phyloP scores from a whole-genome alignment of 2,797 vertebrate species.

The Phrynocephalus guinanensis region DNA sequence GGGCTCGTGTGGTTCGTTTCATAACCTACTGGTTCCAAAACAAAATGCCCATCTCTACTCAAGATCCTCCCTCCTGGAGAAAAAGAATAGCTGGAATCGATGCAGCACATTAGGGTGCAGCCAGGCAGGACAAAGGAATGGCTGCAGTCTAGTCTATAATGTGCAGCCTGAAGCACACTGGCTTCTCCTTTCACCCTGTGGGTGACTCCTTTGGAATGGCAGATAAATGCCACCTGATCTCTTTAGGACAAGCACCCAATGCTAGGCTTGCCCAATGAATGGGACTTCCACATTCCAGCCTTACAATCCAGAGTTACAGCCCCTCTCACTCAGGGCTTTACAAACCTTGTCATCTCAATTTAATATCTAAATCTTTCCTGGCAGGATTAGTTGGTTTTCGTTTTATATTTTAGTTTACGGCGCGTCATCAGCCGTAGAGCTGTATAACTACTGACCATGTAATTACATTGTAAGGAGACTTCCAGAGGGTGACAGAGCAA shows the following conservation, averaged over 20 bases:
- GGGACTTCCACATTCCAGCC: neutral
- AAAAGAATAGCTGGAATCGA: too few species aligned
- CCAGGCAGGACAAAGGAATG: neutral
- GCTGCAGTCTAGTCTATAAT: neutral
- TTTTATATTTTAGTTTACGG: constrained; percentile 64
- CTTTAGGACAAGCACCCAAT: neutral
- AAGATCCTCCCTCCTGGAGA: too few species aligned
- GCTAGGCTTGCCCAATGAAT: neutral
- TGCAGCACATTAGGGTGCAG: too few species aligned
- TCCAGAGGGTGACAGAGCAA: constrained; percentile 67
- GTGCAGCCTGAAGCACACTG: neutral
- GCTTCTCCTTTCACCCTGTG: neutral
- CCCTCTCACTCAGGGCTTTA: constrained; percentile 18
- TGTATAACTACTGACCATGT: constrained; percentile 72
- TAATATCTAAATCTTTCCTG: constrained; percentile 44
- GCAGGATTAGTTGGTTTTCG: constrained; percentile 56
- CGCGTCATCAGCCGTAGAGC: constrained; percentile 47
- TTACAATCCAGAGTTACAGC: neutral
- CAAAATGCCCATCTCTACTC: too few species aligned
- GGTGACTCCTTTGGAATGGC: neutral
- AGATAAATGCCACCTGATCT: neutral
- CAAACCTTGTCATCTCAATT: constrained; percentile 28
- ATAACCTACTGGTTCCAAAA: too few species aligned
- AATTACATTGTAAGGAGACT: constrained; percentile 68
- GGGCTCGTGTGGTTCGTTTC: too few species aligned